Evolutionary conservation across 2,888 invertebrate genomes (phyloP).

Genomic region (Carabus problematicus): DNA sequence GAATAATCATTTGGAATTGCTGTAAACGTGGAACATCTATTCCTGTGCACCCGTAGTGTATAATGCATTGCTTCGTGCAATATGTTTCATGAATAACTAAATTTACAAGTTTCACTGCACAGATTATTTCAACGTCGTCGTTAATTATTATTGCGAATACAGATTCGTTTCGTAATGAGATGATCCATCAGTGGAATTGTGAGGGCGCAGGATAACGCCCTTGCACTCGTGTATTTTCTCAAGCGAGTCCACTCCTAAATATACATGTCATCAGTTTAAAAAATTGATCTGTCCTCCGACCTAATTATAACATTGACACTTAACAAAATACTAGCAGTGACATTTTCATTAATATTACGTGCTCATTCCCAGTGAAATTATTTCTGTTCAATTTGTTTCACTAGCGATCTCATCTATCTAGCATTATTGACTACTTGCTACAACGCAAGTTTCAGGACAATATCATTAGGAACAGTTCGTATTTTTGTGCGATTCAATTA

Average conservation of each 20-base stretch:
- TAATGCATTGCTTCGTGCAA: constrained; percentile 10
- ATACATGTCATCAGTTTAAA: constrained; percentile 59
- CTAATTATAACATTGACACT: constrained; percentile 55
- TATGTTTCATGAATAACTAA: constrained; percentile 45
- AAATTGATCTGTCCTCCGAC: constrained; percentile 48
- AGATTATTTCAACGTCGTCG: constrained; percentile 59
- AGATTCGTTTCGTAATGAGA: constrained; percentile 51
- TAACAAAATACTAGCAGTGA: constrained; percentile 56
- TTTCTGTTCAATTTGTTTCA: constrained; percentile 36
- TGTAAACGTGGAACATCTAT: too few species aligned
- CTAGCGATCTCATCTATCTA: background rate
- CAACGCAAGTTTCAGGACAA: too few species aligned
- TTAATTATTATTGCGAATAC: constrained; percentile 56
- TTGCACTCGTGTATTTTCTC: constrained; percentile 3
- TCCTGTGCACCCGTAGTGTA: constrained; percentile 2
- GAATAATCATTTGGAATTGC: too few species aligned
- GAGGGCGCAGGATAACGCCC: constrained; percentile 51
- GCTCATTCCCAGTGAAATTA: constrained; percentile 20
- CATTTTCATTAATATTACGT: constrained; percentile 48
- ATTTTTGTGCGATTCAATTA: constrained; percentile 9
- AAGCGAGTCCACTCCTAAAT: constrained; percentile 44
- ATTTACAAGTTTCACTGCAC: constrained; percentile 52
- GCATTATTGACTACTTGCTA: too few species aligned
- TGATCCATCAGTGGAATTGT: constrained; percentile 54
- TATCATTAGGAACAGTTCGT: background rate